phyloP scores from a whole-genome alignment of 2,113 vertebrate genomes.

The Neogobius melanostomus region DNA sequence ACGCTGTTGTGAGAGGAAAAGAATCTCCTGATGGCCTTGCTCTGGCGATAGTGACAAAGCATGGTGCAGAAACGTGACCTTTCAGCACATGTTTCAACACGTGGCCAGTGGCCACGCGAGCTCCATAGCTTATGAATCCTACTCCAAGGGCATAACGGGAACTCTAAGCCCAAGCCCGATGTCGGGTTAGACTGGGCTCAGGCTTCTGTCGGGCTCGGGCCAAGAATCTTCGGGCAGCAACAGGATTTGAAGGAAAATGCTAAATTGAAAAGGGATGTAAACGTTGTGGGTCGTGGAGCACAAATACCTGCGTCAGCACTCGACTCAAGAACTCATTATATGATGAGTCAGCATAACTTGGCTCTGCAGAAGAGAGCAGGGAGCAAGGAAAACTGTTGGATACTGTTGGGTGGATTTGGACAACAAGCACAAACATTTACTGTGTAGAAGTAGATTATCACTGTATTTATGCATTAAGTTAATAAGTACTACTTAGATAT shows the following conservation, averaged over 20 bases:
- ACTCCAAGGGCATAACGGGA: no score
- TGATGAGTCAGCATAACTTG: constrained; percentile 60
- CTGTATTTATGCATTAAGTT: background rate
- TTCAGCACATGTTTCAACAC: no score
- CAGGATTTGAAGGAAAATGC: background rate
- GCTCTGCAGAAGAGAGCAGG: constrained; percentile 40
- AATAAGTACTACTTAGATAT: background rate
- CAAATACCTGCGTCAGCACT: constrained; percentile 64
- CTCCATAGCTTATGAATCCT: no score
- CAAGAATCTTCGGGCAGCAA: background rate
- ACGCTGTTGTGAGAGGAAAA: no score
- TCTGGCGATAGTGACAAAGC: no score
- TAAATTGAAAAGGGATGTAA: constrained; percentile 1
- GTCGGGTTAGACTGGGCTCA: no score
- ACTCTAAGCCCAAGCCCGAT: no score
- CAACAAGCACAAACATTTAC: background rate
- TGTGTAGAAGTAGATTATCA: background rate
- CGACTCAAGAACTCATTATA: constrained; percentile 33
- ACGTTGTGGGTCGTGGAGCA: constrained; percentile 33
- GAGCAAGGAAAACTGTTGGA: constrained; percentile 6
- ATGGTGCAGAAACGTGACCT: no score
- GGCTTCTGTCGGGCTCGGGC: no score
- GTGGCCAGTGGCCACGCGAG: no score
- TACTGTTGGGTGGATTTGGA: background rate
- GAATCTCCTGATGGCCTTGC: no score